Percentiles rank a stretch among this genome's conserved stretches.
Evolutionary conservation across 1,140 invertebrate species (phyloP).

Genomic region (Proales similis): DNA sequence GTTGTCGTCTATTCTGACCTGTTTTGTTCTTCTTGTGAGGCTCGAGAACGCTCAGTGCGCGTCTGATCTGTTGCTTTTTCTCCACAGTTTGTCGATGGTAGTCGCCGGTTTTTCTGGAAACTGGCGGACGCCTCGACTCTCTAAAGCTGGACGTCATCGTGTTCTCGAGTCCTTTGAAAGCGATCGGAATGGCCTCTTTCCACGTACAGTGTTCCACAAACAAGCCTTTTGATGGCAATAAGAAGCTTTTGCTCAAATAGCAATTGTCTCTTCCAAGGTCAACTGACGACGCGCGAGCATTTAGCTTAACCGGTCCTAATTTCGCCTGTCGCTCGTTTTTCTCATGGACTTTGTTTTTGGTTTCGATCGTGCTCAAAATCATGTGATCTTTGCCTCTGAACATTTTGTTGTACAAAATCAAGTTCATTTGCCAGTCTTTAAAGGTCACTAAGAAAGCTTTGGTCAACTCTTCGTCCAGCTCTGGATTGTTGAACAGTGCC

Average conservation of each 20-base stretch:
- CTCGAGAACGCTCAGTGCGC: not conserved
- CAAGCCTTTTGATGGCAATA: not conserved
- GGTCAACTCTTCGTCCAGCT: not conserved
- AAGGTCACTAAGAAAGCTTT: constrained; percentile 26
- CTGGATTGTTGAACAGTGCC: not conserved
- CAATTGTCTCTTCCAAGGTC: not conserved
- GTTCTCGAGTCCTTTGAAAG: constrained; percentile 5
- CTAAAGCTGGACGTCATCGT: constrained; percentile 24
- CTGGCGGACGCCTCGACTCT: constrained; percentile 14
- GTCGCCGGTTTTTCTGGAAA: constrained; percentile 13
- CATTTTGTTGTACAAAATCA: constrained; percentile 20
- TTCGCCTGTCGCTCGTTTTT: not conserved
- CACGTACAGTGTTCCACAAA: not conserved
- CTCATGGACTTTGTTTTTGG: not conserved
- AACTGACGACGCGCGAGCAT: not conserved
- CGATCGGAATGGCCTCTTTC: constrained; percentile 15
- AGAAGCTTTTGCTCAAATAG: not conserved
- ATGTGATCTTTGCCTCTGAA: constrained; percentile 36
- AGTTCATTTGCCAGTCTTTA: constrained; percentile 18
- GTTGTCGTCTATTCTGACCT: no score
- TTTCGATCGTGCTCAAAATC: not conserved
- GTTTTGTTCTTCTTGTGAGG: not conserved
- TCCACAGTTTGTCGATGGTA: constrained; percentile 25
- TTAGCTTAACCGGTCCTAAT: not conserved
- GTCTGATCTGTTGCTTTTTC: constrained; percentile 14